Percentiles rank a stretch among this genome's conserved stretches.
These are phyloP conservation scores for Erebia aethiops DNA, from an alignment of 2,888 invertebrate species.

Conservation along the genomic window DNA sequence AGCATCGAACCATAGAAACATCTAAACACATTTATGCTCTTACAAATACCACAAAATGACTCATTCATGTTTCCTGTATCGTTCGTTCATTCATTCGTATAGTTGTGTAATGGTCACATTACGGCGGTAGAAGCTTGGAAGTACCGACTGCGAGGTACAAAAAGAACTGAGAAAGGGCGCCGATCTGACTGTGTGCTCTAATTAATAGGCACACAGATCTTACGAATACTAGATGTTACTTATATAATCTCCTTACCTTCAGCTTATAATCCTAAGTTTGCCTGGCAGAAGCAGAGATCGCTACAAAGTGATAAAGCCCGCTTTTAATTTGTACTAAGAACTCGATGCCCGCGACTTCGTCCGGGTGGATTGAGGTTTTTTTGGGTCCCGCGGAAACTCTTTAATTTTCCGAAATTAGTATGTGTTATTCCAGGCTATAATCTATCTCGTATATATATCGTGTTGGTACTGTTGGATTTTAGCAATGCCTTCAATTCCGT, in stretches of 20 bases:
- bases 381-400: too few relatives aligned
- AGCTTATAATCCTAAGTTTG: too few relatives aligned
- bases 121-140: conserved; percentile 39
- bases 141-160: conserved; percentile 12
- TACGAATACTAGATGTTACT: background rate
- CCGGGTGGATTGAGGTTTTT: too few relatives aligned
- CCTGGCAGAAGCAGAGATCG: too few relatives aligned
- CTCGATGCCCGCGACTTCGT: too few relatives aligned
- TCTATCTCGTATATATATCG: too few relatives aligned
- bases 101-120: conserved; percentile 46
- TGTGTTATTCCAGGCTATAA: too few relatives aligned
- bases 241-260: background rate
- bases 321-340: too few relatives aligned
- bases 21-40: conserved; percentile 7
- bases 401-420: too few relatives aligned
- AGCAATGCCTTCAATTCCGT: too few relatives aligned
- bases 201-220: background rate
- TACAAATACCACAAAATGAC: conserved; percentile 17
- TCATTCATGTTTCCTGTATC: conserved; percentile 28
- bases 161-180: conserved; percentile 43
- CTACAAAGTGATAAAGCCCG: too few relatives aligned
- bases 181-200: conserved; percentile 40
- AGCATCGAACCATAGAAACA: background rate
- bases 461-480: too few relatives aligned
- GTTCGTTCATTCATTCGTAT: conserved; percentile 31